Percentiles rank a stretch among this genome's conserved stretches.
phyloP scores from a whole-genome alignment of 2,797 vertebrate genomes.

The Microctenopoma steveboyesi region DNA sequence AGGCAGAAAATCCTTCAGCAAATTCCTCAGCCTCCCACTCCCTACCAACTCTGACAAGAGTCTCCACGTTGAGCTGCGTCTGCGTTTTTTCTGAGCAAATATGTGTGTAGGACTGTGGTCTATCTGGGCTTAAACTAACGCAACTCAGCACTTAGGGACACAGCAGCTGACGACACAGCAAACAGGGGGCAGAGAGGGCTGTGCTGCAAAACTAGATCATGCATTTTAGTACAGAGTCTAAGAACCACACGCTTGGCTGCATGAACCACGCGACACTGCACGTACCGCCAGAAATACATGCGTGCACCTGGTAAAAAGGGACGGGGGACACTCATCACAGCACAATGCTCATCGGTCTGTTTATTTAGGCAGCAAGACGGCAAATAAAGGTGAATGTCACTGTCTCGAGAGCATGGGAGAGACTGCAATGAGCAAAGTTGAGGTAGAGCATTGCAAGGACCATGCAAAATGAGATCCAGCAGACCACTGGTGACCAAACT shows the following conservation, averaged over 20 bases:
- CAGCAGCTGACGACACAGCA: slow-evolving; percentile 64
- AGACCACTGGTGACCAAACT: too few species aligned
- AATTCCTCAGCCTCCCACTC: slow-evolving; percentile 68
- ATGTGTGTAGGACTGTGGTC: slow-evolving; percentile 64
- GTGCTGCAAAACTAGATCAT: slow-evolving; percentile 42
- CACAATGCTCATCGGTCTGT: too few species aligned
- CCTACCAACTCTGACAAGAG: slow-evolving; percentile 66
- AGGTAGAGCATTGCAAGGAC: too few species aligned
- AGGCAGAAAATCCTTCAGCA: slow-evolving; percentile 77
- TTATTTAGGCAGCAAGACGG: too few species aligned
- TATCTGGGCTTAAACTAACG: slow-evolving; percentile 67
- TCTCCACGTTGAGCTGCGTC: slow-evolving; percentile 68
- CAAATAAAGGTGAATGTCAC: too few species aligned
- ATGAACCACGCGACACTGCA: too few species aligned
- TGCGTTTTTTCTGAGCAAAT: slow-evolving; percentile 75
- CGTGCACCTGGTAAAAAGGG: too few species aligned
- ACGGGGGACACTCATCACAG: too few species aligned
- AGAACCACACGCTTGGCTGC: background rate
- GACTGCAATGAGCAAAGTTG: too few species aligned
- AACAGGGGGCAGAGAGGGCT: slow-evolving; percentile 41
- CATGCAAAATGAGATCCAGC: too few species aligned
- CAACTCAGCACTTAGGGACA: slow-evolving; percentile 71
- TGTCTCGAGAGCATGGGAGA: too few species aligned
- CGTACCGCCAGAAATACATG: slow-evolving; percentile 2
- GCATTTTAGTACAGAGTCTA: background rate